Base-by-base conservation (phyloP, 1,140 invertebrate genomes). In the Procambarus virginalis region DNA sequence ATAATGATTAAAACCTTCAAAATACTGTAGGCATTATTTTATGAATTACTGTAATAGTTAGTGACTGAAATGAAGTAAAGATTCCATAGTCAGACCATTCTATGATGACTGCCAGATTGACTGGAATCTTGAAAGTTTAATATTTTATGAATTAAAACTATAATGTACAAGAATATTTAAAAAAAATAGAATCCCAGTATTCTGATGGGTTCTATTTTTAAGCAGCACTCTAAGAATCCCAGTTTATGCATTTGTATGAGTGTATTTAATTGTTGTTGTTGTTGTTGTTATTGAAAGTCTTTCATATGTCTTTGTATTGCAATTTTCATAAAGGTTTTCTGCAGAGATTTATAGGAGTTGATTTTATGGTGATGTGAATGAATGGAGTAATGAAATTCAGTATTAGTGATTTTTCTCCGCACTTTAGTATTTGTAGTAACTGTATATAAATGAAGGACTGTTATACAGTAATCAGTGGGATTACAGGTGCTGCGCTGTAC, bases 281-380 rank as follows among this genome's bases (percentile, higher is more conserved):
- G 81, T 70, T 70, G 68, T 84, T 84, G 46, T 84, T 84, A 46
- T 73, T 73, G 81, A 83, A 68, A 84, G 82, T 84, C 82, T 84
- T 84, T 84, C 82, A 84, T 84, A 84, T 73, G 82, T 84, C 45
- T 84, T 84, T 84, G 82, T 84, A 84, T 84, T 84, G 82, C 82
- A 34, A 84, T 68, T 73, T 84, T 84, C 82, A 22, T 84, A 84
- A 84, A 22, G 12, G 78, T 80, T 84, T 83, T 55, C 68, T 83
- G 81, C 81, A 83, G 81, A 68, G 55, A 64, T 83, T 84, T 84
- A 73, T 84, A 70, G 55, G 60, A 68, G 68, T 22, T 70, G 68
- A 84, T 68, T 70, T 70, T 73, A 70, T 49, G 60, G 48, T 84
- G 82, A 73, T 49, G 49, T 20, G 12, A 51, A 58, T 51, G 17